A percentile compares a stretch with the other conserved stretches of the same genome.
These are phyloP conservation scores for Neosalanx taihuensis DNA, from an alignment of 2,797 vertebrate genomes.

Conservation along the genomic window DNA sequence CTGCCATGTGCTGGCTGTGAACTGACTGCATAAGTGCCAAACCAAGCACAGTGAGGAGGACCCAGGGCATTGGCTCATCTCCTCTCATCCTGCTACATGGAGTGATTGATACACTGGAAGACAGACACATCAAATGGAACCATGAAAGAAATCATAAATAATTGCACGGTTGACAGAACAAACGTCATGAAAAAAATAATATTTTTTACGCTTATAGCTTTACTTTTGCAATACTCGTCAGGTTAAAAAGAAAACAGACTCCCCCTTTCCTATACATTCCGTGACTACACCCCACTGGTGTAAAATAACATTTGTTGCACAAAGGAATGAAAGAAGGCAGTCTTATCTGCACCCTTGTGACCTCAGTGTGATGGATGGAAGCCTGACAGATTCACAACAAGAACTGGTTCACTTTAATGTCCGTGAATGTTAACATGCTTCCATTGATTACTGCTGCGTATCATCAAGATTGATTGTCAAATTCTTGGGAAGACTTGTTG, in stretches of 20 bases:
- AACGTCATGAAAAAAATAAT: not conserved
- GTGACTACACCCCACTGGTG: not conserved
- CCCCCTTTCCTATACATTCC: not conserved
- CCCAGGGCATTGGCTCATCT: constrained; percentile 66
- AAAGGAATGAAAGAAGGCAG: not conserved
- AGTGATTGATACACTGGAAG: constrained; percentile 26
- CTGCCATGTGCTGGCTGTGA: constrained; percentile 79
- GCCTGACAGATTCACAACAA: not conserved
- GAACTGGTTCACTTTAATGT: not conserved
- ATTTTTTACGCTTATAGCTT: not conserved
- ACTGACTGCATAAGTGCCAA: constrained; percentile 73
- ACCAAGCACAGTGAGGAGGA: constrained; percentile 76
- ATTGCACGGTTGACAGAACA: not conserved
- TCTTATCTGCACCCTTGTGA: not conserved
- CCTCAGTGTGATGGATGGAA: not conserved
- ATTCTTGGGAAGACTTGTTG: not conserved
- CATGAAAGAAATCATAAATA: not conserved
- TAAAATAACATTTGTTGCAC: not conserved
- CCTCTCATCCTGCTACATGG: constrained; percentile 77
- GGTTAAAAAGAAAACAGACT: no score
- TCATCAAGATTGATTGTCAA: not conserved
- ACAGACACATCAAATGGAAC: constrained; percentile 1
- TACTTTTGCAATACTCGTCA: no score
- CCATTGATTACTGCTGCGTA: not conserved
- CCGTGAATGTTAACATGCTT: not conserved